A percentile compares a stretch with the other conserved stretches of the same genome.
Conservation (phyloP, 2,113 vertebrate species). For the Callocephalon fimbriatum region DNA sequence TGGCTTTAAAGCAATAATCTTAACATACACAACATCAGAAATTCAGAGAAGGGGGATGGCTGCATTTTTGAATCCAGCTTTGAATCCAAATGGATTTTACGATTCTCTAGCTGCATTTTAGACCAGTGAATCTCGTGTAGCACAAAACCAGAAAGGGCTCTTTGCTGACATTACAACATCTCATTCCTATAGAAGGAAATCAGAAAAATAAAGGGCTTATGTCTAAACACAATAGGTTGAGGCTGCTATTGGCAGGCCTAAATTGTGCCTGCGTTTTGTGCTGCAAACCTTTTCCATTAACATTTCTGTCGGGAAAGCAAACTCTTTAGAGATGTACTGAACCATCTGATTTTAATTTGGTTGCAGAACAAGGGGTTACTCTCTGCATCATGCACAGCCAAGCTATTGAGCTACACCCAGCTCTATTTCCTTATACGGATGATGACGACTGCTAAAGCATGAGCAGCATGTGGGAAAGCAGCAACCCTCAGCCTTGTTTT, state of each 20-base stretch:
- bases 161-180: neutral
- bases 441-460: neutral
- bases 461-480: constrained; percentile 20
- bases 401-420: constrained; percentile 40
- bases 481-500: constrained; percentile 2
- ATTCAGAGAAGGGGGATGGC: neutral
- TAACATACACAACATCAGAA: neutral
- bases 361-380: constrained; percentile 44
- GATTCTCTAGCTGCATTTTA: neutral
- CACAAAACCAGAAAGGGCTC: neutral
- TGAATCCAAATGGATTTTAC: neutral
- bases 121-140: neutral
- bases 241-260: neutral
- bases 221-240: constrained; percentile 36
- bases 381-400: neutral
- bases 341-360: constrained; percentile 68
- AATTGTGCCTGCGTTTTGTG: constrained; percentile 54
- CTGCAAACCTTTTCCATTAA: constrained; percentile 55
- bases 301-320: constrained; percentile 38
- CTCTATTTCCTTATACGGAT: constrained; percentile 43
- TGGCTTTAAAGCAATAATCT: neutral
- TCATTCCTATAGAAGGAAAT: constrained; percentile 49
- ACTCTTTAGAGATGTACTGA: constrained; percentile 24
- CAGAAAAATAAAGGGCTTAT: neutral
- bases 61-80: neutral